These are phyloP conservation scores for Calliopum simillimum DNA, from an alignment of 2,888 invertebrate genomes.

Conservation along the genomic window DNA sequence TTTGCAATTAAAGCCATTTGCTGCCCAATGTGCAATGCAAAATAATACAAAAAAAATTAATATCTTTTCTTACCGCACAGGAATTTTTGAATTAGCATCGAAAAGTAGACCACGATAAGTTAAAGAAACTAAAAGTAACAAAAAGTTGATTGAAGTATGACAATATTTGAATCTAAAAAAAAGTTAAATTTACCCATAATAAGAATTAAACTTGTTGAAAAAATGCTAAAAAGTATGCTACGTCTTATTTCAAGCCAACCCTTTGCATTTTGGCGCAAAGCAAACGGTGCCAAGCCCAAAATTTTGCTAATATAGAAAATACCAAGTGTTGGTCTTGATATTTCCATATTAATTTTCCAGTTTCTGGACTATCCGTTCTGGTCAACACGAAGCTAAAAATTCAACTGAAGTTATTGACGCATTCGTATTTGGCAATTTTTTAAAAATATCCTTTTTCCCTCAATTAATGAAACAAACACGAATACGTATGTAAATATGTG, in stretches of 20 bases:
- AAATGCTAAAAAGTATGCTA: conserved; percentile 59
- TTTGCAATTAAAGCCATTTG: conserved; percentile 3
- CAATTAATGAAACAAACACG: too few relatives aligned
- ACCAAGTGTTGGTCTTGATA: conserved; percentile 59
- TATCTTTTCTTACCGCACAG: conserved; percentile 58
- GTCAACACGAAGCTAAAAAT: too few relatives aligned
- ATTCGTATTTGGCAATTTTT: too few relatives aligned
- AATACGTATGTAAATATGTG: neutral
- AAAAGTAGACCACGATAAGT: conserved; percentile 64
- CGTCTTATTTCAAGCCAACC: conserved; percentile 56
- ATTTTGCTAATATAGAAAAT: conserved; percentile 63
- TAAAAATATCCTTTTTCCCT: too few relatives aligned
- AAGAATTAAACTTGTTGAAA: conserved; percentile 56
- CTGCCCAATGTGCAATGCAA: neutral
- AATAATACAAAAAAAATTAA: neutral
- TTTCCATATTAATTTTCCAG: conserved; percentile 58
- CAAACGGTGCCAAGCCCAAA: conserved; percentile 63
- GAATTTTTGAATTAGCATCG: conserved; percentile 64
- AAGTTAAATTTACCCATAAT: conserved; percentile 56
- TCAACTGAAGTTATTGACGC: too few relatives aligned
- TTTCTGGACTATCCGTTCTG: too few relatives aligned
- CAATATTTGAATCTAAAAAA: neutral
- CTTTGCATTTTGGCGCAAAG: conserved; percentile 55
- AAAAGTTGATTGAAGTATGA: neutral
- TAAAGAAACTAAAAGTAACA: conserved; percentile 53